Evolutionary conservation across 2,797 vertebrate genomes (phyloP).

Genomic region (Platyrinchus mystaceus): DNA sequence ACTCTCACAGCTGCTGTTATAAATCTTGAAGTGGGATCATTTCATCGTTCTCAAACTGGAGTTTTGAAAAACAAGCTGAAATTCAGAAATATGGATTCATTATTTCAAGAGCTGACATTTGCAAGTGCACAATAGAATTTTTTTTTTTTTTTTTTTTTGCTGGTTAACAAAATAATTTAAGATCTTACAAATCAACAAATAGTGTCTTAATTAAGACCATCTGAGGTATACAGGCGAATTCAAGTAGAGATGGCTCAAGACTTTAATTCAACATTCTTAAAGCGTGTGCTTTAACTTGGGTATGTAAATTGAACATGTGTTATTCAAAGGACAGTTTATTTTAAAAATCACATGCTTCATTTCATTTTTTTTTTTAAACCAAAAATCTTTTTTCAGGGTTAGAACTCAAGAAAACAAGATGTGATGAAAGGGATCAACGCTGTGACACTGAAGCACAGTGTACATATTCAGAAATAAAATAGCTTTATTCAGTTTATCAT

Average conservation of each 20-base stretch:
- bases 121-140: not conserved
- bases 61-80: slow-evolving; percentile 8
- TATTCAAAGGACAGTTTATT: not conserved
- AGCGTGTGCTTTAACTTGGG: not conserved
- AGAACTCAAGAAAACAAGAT: not conserved
- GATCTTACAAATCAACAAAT: not conserved
- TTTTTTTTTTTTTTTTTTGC: not conserved
- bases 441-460: not conserved
- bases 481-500: not conserved
- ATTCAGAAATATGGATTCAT: not conserved
- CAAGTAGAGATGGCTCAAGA: not conserved
- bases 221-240: not conserved
- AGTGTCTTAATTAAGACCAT: not conserved
- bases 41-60: not conserved
- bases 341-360: not conserved
- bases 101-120: slow-evolving; percentile 48
- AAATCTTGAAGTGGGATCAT: not conserved
- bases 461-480: not conserved
- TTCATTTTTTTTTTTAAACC: not conserved
- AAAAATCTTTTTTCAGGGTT: not conserved
- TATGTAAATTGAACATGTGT: not conserved
- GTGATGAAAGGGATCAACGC: not conserved
- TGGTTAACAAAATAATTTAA: not conserved
- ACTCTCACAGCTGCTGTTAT: not conserved
- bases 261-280: not conserved